Evolutionary conservation across 2,113 vertebrate species (phyloP).

Genomic region (Cyanoramphus novaezelandiae): DNA sequence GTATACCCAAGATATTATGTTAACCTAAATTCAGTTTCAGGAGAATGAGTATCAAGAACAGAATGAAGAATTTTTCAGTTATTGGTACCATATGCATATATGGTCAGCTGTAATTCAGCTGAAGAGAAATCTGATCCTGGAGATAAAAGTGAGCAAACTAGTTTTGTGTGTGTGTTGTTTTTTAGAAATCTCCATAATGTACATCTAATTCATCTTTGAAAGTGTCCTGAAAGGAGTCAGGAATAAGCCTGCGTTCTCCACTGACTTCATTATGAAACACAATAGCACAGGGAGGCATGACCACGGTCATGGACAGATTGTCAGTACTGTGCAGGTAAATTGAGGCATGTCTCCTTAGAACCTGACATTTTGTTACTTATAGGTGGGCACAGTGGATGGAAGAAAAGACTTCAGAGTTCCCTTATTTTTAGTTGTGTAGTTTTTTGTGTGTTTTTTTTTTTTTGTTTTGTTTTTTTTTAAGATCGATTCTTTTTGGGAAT

Average conservation of each 20-base stretch:
- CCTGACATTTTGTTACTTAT: neutral
- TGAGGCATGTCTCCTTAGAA: neutral
- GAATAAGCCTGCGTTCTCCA: neutral
- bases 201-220: constrained; percentile 1
- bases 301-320: neutral
- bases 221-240: neutral
- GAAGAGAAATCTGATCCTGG: neutral
- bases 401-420: neutral
- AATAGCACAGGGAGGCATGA: neutral
- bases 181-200: neutral
- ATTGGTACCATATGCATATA: neutral
- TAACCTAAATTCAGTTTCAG: neutral
- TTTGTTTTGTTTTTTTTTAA: neutral
- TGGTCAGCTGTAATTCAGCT: neutral
- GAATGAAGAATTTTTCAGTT: neutral
- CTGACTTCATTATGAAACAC: neutral
- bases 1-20: neutral
- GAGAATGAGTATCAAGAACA: neutral
- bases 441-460: no score
- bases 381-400: neutral
- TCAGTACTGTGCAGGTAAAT: neutral
- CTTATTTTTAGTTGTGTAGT: no score
- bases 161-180: neutral
- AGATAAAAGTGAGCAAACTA: neutral
- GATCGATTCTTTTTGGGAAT: neutral